Base-by-base conservation (phyloP, 2,113 vertebrate genomes). In the Osmerus mordax region DNA sequence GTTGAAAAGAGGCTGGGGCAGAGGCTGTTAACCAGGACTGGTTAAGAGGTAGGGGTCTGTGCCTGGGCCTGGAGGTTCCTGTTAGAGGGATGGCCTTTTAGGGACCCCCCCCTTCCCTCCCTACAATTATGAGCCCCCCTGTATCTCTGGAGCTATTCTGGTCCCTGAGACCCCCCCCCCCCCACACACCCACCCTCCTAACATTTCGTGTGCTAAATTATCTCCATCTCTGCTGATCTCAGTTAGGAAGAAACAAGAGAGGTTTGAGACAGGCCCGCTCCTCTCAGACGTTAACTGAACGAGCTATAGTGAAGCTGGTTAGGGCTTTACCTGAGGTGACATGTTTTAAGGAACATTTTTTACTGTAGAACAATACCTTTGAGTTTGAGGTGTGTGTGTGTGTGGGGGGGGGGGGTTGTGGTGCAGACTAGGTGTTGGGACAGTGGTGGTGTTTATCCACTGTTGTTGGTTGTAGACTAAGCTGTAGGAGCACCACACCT, bases 41-140 rank as follows among this genome's bases (percentile, higher is more conserved):
- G 36, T 4, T 8, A 0, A 41, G 36, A 41, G 54, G 14, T 55
- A 18, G 54, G 54, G 54, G 54, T n/a, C 4, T 16, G 54, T 16
- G 54, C 54, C 54, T 16, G 54, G 54, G 54, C 54, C 54, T 55
- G 54, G 54, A 55, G 29, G 61, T 75, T 69, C 67, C 71, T 72
- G 71, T 56, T 65, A 67, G 73, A 87, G 86, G 88, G 87, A 92
- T 93, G 92, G 89, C 94, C 94, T 93, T 95, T 92, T 94, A 94
- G 93, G 94, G 93, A 81, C 83, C 85, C 89, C 84, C 69, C 77
- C 5, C 56, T 5, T 19, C 4, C 77, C 47, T 41, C 36, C 36
- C 36, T 41, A 41, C 36, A 41, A 8, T 9, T 4, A 41, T 41
- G 36, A 41, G 56, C 62, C 25, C 19, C 56, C 29, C 72, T 65